Base-by-base conservation (phyloP, 2,113 vertebrate genomes). In the Zingel zingel region DNA sequence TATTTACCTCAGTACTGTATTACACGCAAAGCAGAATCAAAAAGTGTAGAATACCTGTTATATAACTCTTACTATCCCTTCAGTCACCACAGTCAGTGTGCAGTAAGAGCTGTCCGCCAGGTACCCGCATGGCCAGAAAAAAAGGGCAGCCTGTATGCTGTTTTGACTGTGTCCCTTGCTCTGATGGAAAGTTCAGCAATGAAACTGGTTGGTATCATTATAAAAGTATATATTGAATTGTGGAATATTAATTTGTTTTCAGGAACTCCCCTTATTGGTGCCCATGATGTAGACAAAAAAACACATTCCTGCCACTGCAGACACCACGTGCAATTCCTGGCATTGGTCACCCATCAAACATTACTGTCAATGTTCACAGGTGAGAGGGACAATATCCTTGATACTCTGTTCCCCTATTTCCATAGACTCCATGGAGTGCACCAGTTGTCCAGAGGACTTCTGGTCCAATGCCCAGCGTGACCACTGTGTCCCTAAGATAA, bases 131-230 rank as follows among this genome's bases (percentile, higher is more conserved):
- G 76, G 94, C 94, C 39, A 93, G 92, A 79, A 92, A 80, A 56
- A 95, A 95, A 8, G 93, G 94, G 5, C 75, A 96, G 58, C 94
- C 95, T 3, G 69, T 84, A 2, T 96, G 95, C 75, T 96, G 95
- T 84, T 97, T 96, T 47, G 94, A 97, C 71, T 96, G 95, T 56
- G 86, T 96, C n/a, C 91, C 71, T 2, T 96, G 96, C 83, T 94
- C 95, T 65, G 95, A 96, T 51, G 95, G 95, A 65, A 89, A 94
- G 1, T 83, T 94, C 65, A 94, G 91, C 69, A 72, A 79, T 71
- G 7, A 65, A 59, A 91, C 91, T 88, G 95, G 94, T 95, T 53
- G 30, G 80, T 79, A 12, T 36, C 5, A 62, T 69, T 33, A 45
- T 30, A 51, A 33, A 61, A 25, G 11, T n/a, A 4, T 23, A 18